Evolutionary conservation across 2,888 invertebrate species (phyloP).

Genomic region (Andrena hattorfiana): DNA sequence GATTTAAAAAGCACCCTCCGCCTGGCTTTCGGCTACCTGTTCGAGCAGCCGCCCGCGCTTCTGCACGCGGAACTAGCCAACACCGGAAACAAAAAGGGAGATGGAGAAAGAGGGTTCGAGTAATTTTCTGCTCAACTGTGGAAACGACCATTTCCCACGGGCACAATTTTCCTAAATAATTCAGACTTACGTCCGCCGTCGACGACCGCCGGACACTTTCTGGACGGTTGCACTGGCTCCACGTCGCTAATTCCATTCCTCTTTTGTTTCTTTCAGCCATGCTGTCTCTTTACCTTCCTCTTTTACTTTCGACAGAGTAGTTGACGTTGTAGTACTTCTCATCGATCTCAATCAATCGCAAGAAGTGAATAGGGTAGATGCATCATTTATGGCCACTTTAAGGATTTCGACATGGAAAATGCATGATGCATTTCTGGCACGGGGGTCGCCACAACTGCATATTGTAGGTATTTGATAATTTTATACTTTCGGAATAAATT

Average conservation of each 20-base stretch:
- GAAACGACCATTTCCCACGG: slow-evolving; percentile 73
- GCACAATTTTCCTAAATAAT: slow-evolving; percentile 79
- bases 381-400: too few species aligned
- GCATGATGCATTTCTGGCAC: too few species aligned
- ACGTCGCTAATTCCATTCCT: slow-evolving; percentile 11
- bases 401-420: too few species aligned
- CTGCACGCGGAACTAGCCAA: slow-evolving; percentile 42
- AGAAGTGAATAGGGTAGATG: too few species aligned
- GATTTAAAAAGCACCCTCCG: slow-evolving; percentile 77
- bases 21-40: slow-evolving; percentile 64
- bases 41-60: slow-evolving; percentile 49
- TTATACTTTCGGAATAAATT: too few species aligned
- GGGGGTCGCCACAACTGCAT: too few species aligned
- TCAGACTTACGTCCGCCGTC: slow-evolving; percentile 67
- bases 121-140: slow-evolving; percentile 73
- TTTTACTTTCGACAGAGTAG: neutral
- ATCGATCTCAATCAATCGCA: neutral
- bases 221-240: slow-evolving; percentile 17
- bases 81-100: slow-evolving; percentile 58
- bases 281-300: neutral
- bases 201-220: slow-evolving; percentile 28
- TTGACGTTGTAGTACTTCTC: neutral
- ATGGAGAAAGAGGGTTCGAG: slow-evolving; percentile 57
- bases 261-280: neutral
- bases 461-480: too few species aligned